phyloP scores from a whole-genome alignment of 2,797 vertebrate species.

The Hylomyscus alleni region DNA sequence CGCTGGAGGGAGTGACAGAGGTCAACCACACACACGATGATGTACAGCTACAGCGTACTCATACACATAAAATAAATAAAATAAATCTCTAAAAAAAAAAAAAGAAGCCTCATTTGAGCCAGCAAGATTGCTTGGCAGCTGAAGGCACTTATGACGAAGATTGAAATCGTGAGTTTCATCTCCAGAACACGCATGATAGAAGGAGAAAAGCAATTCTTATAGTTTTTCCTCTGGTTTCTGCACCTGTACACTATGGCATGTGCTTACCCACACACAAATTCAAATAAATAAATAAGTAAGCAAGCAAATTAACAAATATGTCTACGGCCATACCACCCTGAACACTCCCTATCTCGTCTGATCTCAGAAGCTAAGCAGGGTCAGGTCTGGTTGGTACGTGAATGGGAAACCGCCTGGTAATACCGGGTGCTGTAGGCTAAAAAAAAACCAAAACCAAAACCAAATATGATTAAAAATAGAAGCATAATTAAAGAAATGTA shows the following conservation, averaged over 20 bases:
- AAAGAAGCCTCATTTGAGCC: conserved; percentile 37
- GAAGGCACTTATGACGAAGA: not conserved
- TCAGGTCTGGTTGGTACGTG: too few species aligned
- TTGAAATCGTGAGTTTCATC: not conserved
- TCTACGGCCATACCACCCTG: too few species aligned
- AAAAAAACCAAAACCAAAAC: too few species aligned
- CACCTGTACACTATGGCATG: not conserved
- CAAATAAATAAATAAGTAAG: not conserved
- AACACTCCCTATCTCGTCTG: too few species aligned
- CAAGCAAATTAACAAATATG: not conserved
- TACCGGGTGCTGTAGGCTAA: too few species aligned
- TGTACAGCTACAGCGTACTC: too few species aligned
- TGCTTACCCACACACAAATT: not conserved
- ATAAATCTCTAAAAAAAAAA: too few species aligned
- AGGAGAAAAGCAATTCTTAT: not conserved
- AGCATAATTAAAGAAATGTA: conserved; percentile 48
- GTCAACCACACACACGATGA: too few species aligned
- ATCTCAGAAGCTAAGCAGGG: too few species aligned
- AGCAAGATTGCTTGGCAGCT: not conserved
- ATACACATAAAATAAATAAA: too few species aligned
- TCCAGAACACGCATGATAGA: not conserved
- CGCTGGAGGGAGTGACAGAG: too few species aligned
- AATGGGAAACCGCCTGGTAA: too few species aligned
- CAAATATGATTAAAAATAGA: not conserved
- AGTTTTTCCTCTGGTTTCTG: not conserved